Evolutionary conservation across 2,888 invertebrate genomes (phyloP).

Genomic region (Trichacis sp.): DNA sequence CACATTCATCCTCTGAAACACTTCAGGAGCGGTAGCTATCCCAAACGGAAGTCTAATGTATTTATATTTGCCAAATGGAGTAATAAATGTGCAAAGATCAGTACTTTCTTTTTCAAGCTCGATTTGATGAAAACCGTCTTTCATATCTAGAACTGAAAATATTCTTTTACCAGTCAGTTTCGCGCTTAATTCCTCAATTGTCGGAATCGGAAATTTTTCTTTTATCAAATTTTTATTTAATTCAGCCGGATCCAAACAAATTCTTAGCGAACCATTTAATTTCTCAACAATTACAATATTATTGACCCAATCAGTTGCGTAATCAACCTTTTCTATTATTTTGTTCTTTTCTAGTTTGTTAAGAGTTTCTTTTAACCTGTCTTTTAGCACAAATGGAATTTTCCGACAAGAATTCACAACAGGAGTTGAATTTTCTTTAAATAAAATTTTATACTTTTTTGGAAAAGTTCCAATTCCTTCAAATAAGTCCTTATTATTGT

Average conservation of each 20-base stretch:
- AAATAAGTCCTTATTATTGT: background rate
- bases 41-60: constrained; percentile 58
- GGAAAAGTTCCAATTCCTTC: background rate
- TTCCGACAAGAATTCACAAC: background rate
- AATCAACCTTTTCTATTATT: background rate
- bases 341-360: background rate
- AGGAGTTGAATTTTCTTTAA: background rate
- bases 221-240: constrained; percentile 4
- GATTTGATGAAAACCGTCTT: constrained; percentile 40
- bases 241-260: background rate
- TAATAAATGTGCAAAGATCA: constrained; percentile 35
- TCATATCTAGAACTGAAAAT: constrained; percentile 29
- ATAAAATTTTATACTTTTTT: background rate
- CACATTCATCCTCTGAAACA: constrained; percentile 55
- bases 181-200: constrained; percentile 16
- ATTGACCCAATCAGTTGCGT: background rate
- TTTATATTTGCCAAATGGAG: constrained; percentile 45
- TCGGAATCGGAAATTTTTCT: constrained; percentile 21
- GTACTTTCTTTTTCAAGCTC: constrained; percentile 22
- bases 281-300: background rate
- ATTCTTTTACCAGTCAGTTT: constrained; percentile 19
- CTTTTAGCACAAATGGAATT: background rate
- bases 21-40: constrained; percentile 53
- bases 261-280: background rate
- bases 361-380: background rate